Evolutionary conservation across 2,113 vertebrate genomes (phyloP), one percentile per base, ranked within the genome.

Genomic region (Charadrius vociferus): DNA sequence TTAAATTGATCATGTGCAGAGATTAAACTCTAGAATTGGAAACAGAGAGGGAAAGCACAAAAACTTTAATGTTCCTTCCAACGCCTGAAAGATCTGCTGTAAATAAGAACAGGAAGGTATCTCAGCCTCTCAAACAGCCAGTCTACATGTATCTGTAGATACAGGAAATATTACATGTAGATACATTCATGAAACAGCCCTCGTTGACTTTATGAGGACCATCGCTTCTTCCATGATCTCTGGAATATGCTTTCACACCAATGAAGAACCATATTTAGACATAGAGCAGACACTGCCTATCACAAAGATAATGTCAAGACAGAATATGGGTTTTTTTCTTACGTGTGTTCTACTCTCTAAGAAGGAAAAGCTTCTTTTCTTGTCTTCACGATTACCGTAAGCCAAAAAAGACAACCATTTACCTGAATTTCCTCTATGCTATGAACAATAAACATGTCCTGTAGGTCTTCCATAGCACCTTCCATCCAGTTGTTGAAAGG

Each of bases 341-440:
- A 45, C 8, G 32, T 0, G 0, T 26, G 19, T 87, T 90, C 34
- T 78, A 20, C 29, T 87, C 56, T 73, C 27, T 65, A 53, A 55
- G 62, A 84, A 84, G 34, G 36, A 79, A 91, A 71, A 56, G 13
- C 29, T 79, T 84, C 68, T 41, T 71, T 74, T 90, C 56, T 80
- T 52, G 18, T 72, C 58, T 86, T 92, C 30, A 39, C 27, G 74
- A 71, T 26, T 37, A 67, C 45, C 41, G 26, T 26, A 96, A 88
- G 32, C 11, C 15, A 89, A 75, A 92, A 83, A 81, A 22, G 32
- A 45, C 24, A 59, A 50, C 8, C 13, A n/a, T 16, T 88, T 96
- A 99, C 99, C 99, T 99, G 99, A 89, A 99, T 99, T 95, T 99
- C 99, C 75, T 99, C 99, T 56, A 99, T 98, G 81, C 98, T 99